phyloP scores from a whole-genome alignment of 2,888 invertebrate species.

The Marasmarcha lunaedactyla region DNA sequence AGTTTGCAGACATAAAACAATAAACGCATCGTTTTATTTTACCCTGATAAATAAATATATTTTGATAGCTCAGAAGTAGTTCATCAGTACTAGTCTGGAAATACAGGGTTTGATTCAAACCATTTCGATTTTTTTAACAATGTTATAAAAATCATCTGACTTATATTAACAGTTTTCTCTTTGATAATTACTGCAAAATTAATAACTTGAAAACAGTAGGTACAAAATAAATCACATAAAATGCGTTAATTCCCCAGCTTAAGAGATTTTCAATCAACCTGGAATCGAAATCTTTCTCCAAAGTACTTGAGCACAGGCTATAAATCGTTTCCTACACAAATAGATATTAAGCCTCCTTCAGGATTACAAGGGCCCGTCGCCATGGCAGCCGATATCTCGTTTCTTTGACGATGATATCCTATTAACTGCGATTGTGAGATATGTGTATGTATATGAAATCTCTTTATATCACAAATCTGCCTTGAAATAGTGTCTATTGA shows the following conservation, averaged over 20 bases:
- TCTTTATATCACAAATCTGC: slow-evolving; percentile 15
- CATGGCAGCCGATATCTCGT: slow-evolving; percentile 41
- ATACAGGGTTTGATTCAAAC: too few relatives aligned
- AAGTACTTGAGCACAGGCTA: slow-evolving; percentile 35
- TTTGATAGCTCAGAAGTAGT: too few relatives aligned
- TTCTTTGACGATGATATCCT: slow-evolving; percentile 46
- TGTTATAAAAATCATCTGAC: too few relatives aligned
- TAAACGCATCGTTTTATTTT: too few relatives aligned
- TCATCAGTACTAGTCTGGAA: too few relatives aligned
- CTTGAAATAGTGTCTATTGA: neutral
- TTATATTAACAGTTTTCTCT: too few relatives aligned
- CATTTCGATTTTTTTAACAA: too few relatives aligned
- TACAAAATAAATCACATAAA: too few relatives aligned
- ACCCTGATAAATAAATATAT: too few relatives aligned
- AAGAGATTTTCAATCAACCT: slow-evolving; percentile 17
- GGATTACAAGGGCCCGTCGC: slow-evolving; percentile 58
- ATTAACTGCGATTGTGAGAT: slow-evolving; percentile 46
- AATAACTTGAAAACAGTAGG: too few relatives aligned
- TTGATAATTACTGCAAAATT: too few relatives aligned
- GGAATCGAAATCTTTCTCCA: slow-evolving; percentile 22
- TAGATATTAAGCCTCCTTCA: slow-evolving; percentile 53
- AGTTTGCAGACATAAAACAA: too few relatives aligned
- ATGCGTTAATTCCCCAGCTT: neutral
- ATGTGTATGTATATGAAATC: slow-evolving; percentile 23
- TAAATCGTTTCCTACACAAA: slow-evolving; percentile 31